Base-by-base conservation (phyloP, 2,113 vertebrate genomes). In the Plectropomus leopardus region DNA sequence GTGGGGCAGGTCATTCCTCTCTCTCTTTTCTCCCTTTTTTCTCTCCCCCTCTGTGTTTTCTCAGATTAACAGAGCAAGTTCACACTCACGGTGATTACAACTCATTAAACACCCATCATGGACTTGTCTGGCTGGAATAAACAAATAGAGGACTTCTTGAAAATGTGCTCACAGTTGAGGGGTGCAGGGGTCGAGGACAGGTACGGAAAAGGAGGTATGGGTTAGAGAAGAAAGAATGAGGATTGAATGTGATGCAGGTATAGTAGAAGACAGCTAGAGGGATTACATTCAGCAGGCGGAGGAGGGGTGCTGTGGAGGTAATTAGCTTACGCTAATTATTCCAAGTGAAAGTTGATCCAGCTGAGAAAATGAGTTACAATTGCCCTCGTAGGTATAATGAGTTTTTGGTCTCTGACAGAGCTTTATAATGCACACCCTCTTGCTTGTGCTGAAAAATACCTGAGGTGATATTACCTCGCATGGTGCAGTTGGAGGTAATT, bases 61-160 rank as follows among this genome's bases (percentile, higher is more conserved):
- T 68, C 47, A 61, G 51, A 59, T 30, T 57, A 72, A 70, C 78
- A 42, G 47, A 55, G 57, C 23, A 73, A 24, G 44, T 34, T n/a
- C 21, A 4, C 9, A 7, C 58, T 77, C 51, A 50, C 3, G 0
- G 42, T 84, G 64, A 92, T 88, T 87, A 88, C 51, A 72, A 45
- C 69, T 89, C 78, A 91, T 90, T 91, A 87, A 84, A 83, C 81
- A 76, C 24, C 69, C 80, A 86, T 88, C 76, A 86, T 7, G 6
- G 53, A 65, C 72, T 58, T 23, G 70, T 82, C 85, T 71, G 42
- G 45, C 76, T 48, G 68, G 15, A 80, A 79, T 64, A 78, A 77
- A 85, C 50, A 83, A 83, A 84, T 48, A 69, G 23, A 65, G 10
- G 26, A 65, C n/a, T 77, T 68, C 40, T 11, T 24, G 68, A 70